Evolutionary conservation across 23 tunicate genomes (phyloP), one percentile per base, ranked within the genome.

Genomic region (Trididemnum miniatum): DNA sequence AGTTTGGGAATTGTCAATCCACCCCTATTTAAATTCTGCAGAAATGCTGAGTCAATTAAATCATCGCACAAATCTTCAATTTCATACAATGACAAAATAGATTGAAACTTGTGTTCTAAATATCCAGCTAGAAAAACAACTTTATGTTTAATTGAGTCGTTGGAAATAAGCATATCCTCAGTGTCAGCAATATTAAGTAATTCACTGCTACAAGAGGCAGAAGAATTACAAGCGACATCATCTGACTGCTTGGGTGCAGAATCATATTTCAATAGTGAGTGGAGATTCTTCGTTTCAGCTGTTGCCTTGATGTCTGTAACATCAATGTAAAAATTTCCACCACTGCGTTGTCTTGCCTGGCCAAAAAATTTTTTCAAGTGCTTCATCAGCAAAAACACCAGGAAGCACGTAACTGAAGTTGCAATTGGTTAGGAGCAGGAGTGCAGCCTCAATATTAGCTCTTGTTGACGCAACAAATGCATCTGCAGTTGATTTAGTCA

Each of bases 381-480:
- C 69, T 63, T 63, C 69, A 63, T 63, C 69, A 63, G 69, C 69
- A 63, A 63, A 63, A 22, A 63, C 69, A 63, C n/a, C 69, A 63
- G 69, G 69, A 15, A 63, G 26, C 25, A 63, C 69, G 28, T 63
- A 63, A n/a, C 26, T 24, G 26, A 63, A 63, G 4, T 63, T 63
- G 28, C n/a, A 63, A n/a, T 63, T 26, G 7, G 26, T 63, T 26
- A 63, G 69, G 25, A 63, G 28, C n/a, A 63, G 69, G 25, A 15
- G 69, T 63, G 69, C 69, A 63, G 69, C 69, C 69, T 63, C 25
- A 63, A 63, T 63, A 24, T 63, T 15, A 26, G 69, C 28, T n/a
- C 69, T 63, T 63, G 69, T 63, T 63, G 69, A 63, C 28, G n/a
- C 69, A 63, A n/a, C 26, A 63, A 63, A 63, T 63, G 69, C 69